phyloP scores from a whole-genome alignment of 2,113 vertebrate species.

The Cheilinus undulatus region DNA sequence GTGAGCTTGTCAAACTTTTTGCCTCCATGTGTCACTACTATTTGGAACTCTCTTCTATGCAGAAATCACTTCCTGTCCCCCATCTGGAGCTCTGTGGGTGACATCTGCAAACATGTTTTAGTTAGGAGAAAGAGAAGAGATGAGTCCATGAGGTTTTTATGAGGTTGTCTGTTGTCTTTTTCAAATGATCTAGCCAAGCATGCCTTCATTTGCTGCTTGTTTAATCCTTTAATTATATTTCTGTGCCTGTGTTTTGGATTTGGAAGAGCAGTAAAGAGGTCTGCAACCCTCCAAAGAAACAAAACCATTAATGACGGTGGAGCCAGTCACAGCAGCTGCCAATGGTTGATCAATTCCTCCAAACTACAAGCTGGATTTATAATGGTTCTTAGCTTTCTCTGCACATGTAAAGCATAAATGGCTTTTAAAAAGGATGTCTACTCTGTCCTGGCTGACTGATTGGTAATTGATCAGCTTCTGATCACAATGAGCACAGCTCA shows the following conservation, averaged over 20 bases:
- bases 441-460: slow-evolving; percentile 3
- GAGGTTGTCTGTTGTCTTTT: too few species aligned
- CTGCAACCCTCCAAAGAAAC: too few species aligned
- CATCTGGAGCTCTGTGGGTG: too few species aligned
- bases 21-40: too few species aligned
- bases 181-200: background rate
- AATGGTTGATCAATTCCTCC: background rate
- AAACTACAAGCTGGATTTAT: background rate
- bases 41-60: too few species aligned
- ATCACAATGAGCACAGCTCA: slow-evolving; percentile 17
- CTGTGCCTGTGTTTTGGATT: background rate
- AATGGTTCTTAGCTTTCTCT: too few species aligned
- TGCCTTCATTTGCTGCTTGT: background rate
- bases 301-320: background rate
- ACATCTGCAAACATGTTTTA: too few species aligned
- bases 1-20: too few species aligned
- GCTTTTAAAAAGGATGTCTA: too few species aligned
- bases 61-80: too few species aligned
- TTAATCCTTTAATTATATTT: background rate
- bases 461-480: slow-evolving; percentile 33
- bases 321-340: background rate
- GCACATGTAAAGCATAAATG: background rate
- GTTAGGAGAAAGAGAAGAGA: too few species aligned
- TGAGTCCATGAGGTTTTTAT: too few species aligned
- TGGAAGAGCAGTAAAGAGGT: background rate